Conservation (phyloP, 2,113 vertebrate species). For the Pholis gunnellus region DNA sequence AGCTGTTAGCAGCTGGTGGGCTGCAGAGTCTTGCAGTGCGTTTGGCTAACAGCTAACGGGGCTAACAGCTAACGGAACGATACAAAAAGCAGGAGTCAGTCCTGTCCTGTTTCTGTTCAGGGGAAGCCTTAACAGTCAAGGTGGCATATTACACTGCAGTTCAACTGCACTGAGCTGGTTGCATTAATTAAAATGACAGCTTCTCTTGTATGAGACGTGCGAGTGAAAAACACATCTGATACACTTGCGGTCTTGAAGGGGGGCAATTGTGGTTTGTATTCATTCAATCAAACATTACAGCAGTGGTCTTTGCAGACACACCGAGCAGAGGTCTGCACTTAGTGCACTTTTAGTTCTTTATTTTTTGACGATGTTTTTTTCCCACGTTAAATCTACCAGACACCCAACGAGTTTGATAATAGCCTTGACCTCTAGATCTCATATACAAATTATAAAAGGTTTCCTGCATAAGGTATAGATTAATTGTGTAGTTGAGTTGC, state of each 20-base stretch:
- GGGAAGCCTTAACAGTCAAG: no score
- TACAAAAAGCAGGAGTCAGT: no score
- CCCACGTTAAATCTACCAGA: constrained; percentile 11
- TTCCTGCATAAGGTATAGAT: constrained; percentile 12
- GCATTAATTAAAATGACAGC: no score
- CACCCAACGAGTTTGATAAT: constrained; percentile 7
- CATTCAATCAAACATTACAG: neutral
- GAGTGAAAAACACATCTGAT: neutral
- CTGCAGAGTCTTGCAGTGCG: no score
- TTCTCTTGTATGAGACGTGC: neutral
- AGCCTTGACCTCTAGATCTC: constrained; percentile 26
- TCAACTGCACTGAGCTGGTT: no score
- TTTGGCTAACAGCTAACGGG: no score
- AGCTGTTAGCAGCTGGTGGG: no score
- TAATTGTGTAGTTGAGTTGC: constrained; percentile 4
- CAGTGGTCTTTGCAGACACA: neutral
- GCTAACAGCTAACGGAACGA: no score
- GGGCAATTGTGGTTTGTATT: neutral
- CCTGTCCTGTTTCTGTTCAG: no score
- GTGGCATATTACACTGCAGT: no score
- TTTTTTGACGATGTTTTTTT: neutral
- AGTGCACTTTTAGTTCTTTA: neutral
- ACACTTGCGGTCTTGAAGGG: neutral
- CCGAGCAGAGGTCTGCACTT: no score
- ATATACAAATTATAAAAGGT: constrained; percentile 1